These are phyloP conservation scores for Coelinius sp. DNA, from an alignment of 2,888 invertebrate species.

Conservation along the genomic window DNA sequence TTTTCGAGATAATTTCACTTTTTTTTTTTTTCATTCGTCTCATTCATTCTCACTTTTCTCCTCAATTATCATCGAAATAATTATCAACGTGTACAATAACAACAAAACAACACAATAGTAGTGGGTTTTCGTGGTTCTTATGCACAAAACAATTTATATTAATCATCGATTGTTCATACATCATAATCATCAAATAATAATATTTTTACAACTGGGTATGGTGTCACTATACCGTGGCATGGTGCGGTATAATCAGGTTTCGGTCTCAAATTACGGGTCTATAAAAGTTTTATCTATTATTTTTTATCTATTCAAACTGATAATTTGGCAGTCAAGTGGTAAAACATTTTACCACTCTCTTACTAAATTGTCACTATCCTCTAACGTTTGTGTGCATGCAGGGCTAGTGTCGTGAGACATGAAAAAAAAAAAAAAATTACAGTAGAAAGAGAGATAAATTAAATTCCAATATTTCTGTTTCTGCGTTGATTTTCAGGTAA, in stretches of 20 bases:
- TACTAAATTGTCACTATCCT: too few relatives aligned
- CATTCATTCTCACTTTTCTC: too few relatives aligned
- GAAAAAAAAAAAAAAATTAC: conserved; percentile 22
- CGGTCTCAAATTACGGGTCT: background rate
- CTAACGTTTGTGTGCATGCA: background rate
- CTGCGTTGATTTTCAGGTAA: conserved; percentile 67
- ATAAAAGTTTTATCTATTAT: too few relatives aligned
- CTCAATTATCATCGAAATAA: background rate
- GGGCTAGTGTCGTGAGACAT: background rate
- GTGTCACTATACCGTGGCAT: conserved; percentile 65
- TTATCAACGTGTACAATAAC: background rate
- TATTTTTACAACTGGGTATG: conserved; percentile 30
- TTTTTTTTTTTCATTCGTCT: too few relatives aligned
- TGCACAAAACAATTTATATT: background rate
- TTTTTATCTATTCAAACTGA: too few relatives aligned
- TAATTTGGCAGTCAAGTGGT: too few relatives aligned
- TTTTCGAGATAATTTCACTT: too few relatives aligned
- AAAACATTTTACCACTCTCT: too few relatives aligned
- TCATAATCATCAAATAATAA: background rate
- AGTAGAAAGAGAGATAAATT: too few relatives aligned
- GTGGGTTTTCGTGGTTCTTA: background rate
- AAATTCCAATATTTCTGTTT: conserved; percentile 52
- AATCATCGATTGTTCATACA: too few relatives aligned
- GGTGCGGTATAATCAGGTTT: conserved; percentile 40
- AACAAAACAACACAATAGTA: background rate